These are phyloP conservation scores for Trachelus troglodyta DNA, from an alignment of 2,888 invertebrate species.

Conservation along the genomic window DNA sequence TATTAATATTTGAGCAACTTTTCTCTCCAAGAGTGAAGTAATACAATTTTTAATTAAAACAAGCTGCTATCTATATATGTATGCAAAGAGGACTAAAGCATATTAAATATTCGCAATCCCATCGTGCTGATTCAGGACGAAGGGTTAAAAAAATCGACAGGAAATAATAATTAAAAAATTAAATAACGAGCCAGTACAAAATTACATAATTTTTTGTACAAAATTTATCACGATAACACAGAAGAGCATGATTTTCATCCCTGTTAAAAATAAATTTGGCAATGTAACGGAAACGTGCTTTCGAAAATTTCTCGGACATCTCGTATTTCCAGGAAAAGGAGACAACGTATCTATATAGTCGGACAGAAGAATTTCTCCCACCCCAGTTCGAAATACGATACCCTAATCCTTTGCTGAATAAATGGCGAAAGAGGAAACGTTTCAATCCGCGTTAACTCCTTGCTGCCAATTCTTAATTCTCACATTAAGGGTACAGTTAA, in stretches of 20 bases:
- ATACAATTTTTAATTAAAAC: not conserved
- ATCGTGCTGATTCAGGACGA: not conserved
- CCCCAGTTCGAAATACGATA: not conserved
- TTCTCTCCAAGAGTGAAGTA: not conserved
- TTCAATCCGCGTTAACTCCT: not conserved
- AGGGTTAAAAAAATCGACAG: not conserved
- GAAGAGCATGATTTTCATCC: too few relatives aligned
- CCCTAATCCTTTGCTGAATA: not conserved
- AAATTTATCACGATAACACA: not conserved
- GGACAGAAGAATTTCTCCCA: not conserved
- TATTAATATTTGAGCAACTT: not conserved
- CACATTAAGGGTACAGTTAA: not conserved
- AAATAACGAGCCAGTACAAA: not conserved
- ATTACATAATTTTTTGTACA: not conserved
- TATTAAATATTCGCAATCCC: not conserved
- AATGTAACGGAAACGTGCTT: not conserved
- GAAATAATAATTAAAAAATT: not conserved
- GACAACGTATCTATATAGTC: not conserved
- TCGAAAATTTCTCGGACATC: not conserved
- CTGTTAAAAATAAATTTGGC: not conserved
- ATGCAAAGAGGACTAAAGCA: not conserved
- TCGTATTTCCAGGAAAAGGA: not conserved
- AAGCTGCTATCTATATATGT: not conserved
- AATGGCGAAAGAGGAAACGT: not conserved
- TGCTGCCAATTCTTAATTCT: not conserved